A percentile compares a stretch with the other conserved stretches of the same genome.
Conservation (phyloP, 2,888 invertebrate species). For the Cephus spinipes region DNA sequence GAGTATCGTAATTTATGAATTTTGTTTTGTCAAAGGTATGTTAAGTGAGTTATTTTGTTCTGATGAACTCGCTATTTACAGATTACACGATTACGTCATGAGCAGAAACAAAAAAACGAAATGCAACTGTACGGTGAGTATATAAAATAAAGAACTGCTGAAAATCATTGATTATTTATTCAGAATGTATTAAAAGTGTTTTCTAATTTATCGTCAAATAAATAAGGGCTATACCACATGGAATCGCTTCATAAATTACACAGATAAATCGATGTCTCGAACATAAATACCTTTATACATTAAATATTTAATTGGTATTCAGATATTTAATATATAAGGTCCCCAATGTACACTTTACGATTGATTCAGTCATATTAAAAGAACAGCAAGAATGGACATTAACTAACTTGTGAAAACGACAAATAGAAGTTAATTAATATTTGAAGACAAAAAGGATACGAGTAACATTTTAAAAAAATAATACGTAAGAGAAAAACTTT, state of each 20-base stretch:
- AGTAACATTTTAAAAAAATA: neutral
- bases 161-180: neutral
- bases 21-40: neutral
- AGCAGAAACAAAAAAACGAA: neutral
- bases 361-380: neutral
- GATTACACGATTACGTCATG: neutral
- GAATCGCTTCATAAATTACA: neutral
- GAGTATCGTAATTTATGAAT: neutral
- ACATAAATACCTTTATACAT: neutral
- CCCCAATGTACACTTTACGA: slow-evolving; percentile 7
- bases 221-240: neutral
- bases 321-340: slow-evolving; percentile 3
- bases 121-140: neutral
- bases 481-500: neutral
- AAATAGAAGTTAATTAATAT: neutral
- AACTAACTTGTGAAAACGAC: neutral
- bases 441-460: neutral
- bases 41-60: neutral
- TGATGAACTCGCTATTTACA: neutral
- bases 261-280: neutral
- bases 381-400: neutral
- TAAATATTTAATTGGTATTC: neutral
- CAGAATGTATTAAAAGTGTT: neutral
- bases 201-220: neutral
- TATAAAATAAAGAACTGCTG: neutral